Evolutionary conservation across 2,797 vertebrate genomes (phyloP).

Genomic region (Cirrhinus molitorella): DNA sequence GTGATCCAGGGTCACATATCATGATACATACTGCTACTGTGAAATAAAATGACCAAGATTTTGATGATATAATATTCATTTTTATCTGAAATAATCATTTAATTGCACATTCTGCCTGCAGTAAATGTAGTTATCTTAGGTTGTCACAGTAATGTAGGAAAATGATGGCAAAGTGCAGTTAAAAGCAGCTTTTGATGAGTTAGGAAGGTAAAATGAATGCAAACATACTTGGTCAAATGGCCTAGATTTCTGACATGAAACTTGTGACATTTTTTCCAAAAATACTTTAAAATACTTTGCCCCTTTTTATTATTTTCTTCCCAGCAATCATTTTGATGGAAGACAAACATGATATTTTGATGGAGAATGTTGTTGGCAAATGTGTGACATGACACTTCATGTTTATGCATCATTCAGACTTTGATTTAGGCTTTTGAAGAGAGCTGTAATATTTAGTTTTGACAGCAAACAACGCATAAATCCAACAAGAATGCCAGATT

Average conservation of each 20-base stretch:
- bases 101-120: constrained; percentile 14
- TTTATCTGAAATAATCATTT: not conserved
- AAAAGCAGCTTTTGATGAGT: constrained; percentile 28
- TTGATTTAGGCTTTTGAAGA: constrained; percentile 5
- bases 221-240: constrained; percentile 37
- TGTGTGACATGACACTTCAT: constrained; percentile 25
- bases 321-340: constrained; percentile 7
- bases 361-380: constrained; percentile 16
- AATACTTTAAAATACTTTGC: constrained; percentile 19
- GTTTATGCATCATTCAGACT: constrained; percentile 40
- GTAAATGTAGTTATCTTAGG: constrained; percentile 3
- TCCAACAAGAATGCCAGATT: constrained; percentile 2
- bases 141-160: constrained; percentile 26
- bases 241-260: constrained; percentile 28
- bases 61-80: not conserved
- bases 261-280: not conserved
- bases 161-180: constrained; percentile 20
- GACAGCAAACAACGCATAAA: constrained; percentile 34
- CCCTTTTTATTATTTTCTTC: constrained; percentile 1
- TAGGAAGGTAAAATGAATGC: constrained; percentile 44
- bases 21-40: too few relatives aligned
- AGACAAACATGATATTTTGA: constrained; percentile 15
- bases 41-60: too few relatives aligned
- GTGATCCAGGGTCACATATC: too few relatives aligned
- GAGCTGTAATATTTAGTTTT: constrained; percentile 34